These are phyloP conservation scores for Parazoanthus swiftii DNA, from an alignment of 92 coral and sea anemone genomes.

Conservation along the genomic window DNA sequence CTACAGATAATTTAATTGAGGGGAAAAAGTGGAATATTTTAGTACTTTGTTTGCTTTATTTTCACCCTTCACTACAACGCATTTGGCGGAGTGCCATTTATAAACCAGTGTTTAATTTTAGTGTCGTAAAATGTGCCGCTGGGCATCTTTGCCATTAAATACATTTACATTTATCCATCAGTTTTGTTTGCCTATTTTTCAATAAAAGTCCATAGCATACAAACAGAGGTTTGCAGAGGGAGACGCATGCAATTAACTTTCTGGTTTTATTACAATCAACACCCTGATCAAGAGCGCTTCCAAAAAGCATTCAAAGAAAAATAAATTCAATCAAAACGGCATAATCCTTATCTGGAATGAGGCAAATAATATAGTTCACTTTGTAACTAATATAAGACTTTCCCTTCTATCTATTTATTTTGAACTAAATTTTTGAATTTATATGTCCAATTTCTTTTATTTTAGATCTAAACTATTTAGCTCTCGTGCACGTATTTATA, in stretches of 20 bases:
- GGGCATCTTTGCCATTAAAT: not conserved
- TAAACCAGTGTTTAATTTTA: not conserved
- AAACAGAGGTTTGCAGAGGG: not conserved
- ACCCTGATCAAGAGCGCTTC: not conserved
- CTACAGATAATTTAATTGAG: not conserved
- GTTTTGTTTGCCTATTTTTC: conserved; percentile 6
- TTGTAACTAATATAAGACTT: not conserved
- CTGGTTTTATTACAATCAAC: not conserved
- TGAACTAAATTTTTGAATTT: too few species aligned
- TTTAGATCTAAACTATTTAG: not conserved
- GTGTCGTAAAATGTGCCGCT: not conserved
- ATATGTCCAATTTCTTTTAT: too few species aligned
- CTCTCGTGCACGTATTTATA: too few species aligned
- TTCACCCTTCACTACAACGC: not conserved
- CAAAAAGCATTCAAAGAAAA: not conserved
- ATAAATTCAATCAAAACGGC: not conserved
- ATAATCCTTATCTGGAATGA: too few species aligned
- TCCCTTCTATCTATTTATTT: not conserved
- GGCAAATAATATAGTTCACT: not conserved
- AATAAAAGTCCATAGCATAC: not conserved
- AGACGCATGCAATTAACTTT: not conserved
- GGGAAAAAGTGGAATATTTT: not conserved
- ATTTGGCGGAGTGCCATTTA: not conserved
- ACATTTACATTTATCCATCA: conserved; percentile 5
- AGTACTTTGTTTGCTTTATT: not conserved